Base-by-base conservation (phyloP, 2,797 vertebrate genomes). In the Mareca penelope region DNA sequence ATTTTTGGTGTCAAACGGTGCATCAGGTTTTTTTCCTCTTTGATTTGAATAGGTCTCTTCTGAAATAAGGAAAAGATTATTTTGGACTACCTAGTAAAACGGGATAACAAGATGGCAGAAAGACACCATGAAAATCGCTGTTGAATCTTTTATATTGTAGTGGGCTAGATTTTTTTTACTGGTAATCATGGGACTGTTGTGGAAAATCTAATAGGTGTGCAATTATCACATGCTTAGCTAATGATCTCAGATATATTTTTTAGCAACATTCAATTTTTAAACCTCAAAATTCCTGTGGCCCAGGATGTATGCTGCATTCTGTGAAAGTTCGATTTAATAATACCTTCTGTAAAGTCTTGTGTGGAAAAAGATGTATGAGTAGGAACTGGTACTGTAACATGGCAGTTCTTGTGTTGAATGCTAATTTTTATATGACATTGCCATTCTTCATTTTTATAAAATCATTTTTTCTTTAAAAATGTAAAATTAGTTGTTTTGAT, bases 201-300 rank as follows among this genome's bases (percentile, higher is more conserved):
- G 52, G 85, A 80, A 91, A 83, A 88, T 46, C 29, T 88, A 78
- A 68, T 77, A 92, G 29, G 19, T 89, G 50, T 75, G n/a, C 33
- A 24, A 28, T 92, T 83, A 61, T 88, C 44, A 65, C n/a, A 42
- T 93, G 13, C 26, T 85, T 80, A 85, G 56, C n/a, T 80, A 85
- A 68, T 28, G 13, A 37, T 72, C 48, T 91, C 31, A 73, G 44
- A n/a, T 50, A 31, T 44, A 93, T 93, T 81, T 63, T 50, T 63
- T 68, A n/a, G 39, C 67, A 87, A 33, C 29, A 48, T 77, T 77
- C 22, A 3, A 3, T 33, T 92, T 93, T 89, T 65, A 72, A 95
- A 83, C 73, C 79, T 91, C 82, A 79, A 22, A 57, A 88, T 90
- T 94, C 50, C 31, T 92, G 85, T 95, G 72, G 82, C 40, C 50